A percentile compares a stretch with the other conserved stretches of the same genome.
Evolutionary conservation across 2,888 invertebrate species (phyloP).

Genomic region (Andrena chrysosceles): DNA sequence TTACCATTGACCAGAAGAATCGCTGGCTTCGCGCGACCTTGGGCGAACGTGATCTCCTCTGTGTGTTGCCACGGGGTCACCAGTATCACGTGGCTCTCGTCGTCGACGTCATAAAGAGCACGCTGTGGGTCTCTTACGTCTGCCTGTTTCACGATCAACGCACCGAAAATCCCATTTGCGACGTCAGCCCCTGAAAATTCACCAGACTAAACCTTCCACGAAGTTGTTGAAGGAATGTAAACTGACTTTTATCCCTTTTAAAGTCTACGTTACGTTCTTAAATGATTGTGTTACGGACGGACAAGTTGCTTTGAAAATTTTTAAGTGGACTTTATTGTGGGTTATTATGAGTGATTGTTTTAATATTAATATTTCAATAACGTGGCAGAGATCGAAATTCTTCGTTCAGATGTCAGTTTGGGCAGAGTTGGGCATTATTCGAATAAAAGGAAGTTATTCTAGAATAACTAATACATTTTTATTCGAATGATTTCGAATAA

Average conservation of each 20-base stretch:
- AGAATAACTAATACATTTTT: no score
- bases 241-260: neutral
- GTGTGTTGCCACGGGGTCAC: slow-evolving; percentile 90
- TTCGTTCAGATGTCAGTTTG: no score
- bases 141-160: slow-evolving; percentile 89
- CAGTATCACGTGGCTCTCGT: slow-evolving; percentile 89
- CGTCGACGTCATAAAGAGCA: slow-evolving; percentile 90
- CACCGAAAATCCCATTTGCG: slow-evolving; percentile 90
- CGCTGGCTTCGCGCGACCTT: slow-evolving; percentile 86
- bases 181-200: slow-evolving; percentile 87
- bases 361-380: no score
- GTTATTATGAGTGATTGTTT: no score
- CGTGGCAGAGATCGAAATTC: no score
- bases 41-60: slow-evolving; percentile 78
- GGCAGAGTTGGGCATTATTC: no score
- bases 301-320: neutral
- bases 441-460: no score
- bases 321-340: no score
- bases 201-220: neutral
- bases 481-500: no score
- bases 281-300: neutral
- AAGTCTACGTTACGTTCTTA: neutral
- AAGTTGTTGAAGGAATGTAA: neutral
- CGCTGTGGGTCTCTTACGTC: slow-evolving; percentile 87
- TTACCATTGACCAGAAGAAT: slow-evolving; percentile 89